Percentiles rank a stretch among this genome's conserved stretches.
phyloP scores from a whole-genome alignment of 2,113 vertebrate species.

The Tonatia bakeri region DNA sequence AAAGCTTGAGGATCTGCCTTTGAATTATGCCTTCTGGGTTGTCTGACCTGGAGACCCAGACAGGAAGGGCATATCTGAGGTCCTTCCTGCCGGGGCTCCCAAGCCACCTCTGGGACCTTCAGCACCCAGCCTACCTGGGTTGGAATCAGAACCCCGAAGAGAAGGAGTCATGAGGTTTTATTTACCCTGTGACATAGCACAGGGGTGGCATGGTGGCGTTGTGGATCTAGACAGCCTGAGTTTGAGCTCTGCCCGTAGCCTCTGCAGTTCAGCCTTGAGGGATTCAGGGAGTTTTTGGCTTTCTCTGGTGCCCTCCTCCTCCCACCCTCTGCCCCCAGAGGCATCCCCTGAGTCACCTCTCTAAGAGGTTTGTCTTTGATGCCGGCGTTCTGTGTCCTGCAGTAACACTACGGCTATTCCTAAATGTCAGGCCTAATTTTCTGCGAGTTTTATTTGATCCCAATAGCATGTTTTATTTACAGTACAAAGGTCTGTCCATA shows the following conservation, averaged over 20 bases:
- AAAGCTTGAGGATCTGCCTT: background rate
- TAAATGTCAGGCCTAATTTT: background rate
- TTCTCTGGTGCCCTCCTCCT: too few relatives aligned
- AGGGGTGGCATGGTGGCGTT: background rate
- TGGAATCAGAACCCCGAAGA: background rate
- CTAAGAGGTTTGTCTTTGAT: background rate
- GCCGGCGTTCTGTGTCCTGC: background rate
- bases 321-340: background rate
- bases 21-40: too few relatives aligned
- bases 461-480: background rate
- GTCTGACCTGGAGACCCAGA: background rate
- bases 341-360: background rate
- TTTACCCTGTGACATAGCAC: background rate
- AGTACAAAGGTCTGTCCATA: fast-evolving
- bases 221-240: fast-evolving
- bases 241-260: background rate
- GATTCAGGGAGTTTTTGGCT: background rate
- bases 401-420: fast-evolving
- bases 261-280: background rate
- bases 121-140: background rate
- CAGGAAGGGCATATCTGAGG: background rate
- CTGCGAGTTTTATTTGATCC: background rate
- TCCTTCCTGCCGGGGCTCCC: background rate
- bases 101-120: background rate
- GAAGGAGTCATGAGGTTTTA: background rate